Conservation (phyloP, 2,888 invertebrate genomes). For the Orthonevra nobilis region DNA sequence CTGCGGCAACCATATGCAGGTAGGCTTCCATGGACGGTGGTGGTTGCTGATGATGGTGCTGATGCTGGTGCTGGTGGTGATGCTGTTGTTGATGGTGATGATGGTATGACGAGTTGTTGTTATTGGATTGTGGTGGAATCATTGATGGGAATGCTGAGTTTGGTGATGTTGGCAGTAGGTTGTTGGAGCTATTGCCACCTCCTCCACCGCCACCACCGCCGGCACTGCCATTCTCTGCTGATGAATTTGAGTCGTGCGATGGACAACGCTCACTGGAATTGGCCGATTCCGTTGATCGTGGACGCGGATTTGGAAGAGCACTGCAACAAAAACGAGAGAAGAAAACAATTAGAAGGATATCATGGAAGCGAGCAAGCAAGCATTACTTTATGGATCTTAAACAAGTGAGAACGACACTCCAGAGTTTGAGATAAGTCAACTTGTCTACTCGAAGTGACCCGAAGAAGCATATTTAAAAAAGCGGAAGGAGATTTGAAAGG, state of each 20-base stretch:
- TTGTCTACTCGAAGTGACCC: too few species aligned
- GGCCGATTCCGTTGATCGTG: conserved; percentile 78
- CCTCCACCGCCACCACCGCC: conserved; percentile 71
- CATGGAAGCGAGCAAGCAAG: too few species aligned
- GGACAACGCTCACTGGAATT: conserved; percentile 86
- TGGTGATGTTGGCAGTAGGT: conserved; percentile 71
- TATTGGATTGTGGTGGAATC: conserved; percentile 63
- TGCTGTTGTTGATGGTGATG: conserved; percentile 82
- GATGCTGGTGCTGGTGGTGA: conserved; percentile 83
- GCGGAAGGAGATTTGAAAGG: too few species aligned
- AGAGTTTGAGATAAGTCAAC: too few species aligned
- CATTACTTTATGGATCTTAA: too few species aligned
- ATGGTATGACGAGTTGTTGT: conserved; percentile 76
- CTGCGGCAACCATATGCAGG: conserved; percentile 86
- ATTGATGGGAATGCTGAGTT: conserved; percentile 76
- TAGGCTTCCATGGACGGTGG: conserved; percentile 92
- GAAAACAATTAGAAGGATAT: too few species aligned
- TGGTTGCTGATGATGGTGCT: conserved; percentile 79
- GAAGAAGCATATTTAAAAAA: too few species aligned
- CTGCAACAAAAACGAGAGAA: too few species aligned
- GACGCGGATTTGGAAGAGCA: conserved; percentile 78
- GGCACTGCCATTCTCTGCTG: conserved; percentile 82
- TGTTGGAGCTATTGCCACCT: conserved; percentile 44
- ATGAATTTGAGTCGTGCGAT: conserved; percentile 88
- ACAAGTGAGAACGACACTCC: too few species aligned